phyloP scores from a whole-genome alignment of 1,140 invertebrate genomes.

The Dreissena rostriformis region DNA sequence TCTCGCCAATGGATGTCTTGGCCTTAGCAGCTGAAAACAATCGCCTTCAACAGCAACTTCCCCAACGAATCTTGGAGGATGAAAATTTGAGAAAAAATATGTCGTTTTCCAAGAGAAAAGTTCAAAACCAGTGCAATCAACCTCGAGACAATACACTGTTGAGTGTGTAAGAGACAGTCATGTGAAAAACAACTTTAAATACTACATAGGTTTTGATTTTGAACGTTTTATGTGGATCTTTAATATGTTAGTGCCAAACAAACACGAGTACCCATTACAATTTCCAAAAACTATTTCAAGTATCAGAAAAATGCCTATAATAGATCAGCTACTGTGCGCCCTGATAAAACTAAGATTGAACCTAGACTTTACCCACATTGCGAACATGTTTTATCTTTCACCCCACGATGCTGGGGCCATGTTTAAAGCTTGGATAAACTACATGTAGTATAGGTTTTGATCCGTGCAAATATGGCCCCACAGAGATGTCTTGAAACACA shows the following conservation, averaged over 20 bases:
- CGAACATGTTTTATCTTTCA: conserved; percentile 22
- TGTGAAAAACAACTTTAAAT: conserved; percentile 28
- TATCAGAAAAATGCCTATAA: neutral
- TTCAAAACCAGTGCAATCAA: neutral
- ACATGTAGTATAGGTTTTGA: conserved; percentile 54
- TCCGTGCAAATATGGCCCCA: conserved; percentile 52
- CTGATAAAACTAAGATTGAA: conserved; percentile 24
- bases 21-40: conserved; percentile 19
- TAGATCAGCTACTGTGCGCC: conserved; percentile 28
- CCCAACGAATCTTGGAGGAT: neutral
- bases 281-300: neutral
- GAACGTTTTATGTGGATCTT: conserved; percentile 22
- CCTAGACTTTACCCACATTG: conserved; percentile 30
- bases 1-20: conserved; percentile 15
- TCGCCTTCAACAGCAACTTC: neutral
- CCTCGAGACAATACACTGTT: neutral
- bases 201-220: conserved; percentile 40
- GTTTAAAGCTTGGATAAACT: conserved; percentile 53
- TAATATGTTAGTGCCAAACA: conserved; percentile 25
- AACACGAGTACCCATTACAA: neutral
- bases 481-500: conserved; percentile 21
- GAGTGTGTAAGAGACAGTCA: neutral
- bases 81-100: conserved; percentile 2
- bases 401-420: conserved; percentile 31
- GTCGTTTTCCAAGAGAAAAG: too few species aligned